These are phyloP conservation scores for Phasia obesa DNA, from an alignment of 2,888 invertebrate genomes.

Conservation along the genomic window DNA sequence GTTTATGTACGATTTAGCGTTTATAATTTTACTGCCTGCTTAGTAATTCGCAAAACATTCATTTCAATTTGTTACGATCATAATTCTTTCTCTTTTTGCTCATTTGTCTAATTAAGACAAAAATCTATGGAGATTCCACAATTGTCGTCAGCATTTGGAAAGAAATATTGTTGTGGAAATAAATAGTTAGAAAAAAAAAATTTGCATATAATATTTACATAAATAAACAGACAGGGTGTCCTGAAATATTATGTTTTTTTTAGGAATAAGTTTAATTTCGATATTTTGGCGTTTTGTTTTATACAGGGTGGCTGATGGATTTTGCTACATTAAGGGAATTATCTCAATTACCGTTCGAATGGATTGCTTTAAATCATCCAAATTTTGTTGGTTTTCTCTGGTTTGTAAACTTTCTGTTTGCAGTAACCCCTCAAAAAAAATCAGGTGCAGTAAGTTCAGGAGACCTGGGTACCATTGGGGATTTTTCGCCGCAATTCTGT, in stretches of 20 bases:
- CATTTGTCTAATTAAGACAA: background rate
- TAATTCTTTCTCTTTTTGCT: background rate
- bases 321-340: too few relatives aligned
- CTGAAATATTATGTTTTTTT: background rate
- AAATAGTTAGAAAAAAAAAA: background rate
- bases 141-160: background rate
- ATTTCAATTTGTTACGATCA: background rate
- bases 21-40: constrained; percentile 9
- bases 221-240: background rate
- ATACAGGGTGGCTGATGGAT: too few relatives aligned
- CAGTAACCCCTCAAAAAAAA: too few relatives aligned
- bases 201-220: background rate
- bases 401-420: too few relatives aligned
- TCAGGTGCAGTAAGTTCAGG: too few relatives aligned
- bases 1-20: background rate
- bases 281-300: too few relatives aligned
- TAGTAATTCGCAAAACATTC: background rate
- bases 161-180: background rate
- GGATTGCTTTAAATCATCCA: too few relatives aligned
- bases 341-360: too few relatives aligned
- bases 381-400: too few relatives aligned
- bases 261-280: too few relatives aligned
- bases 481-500: too few relatives aligned
- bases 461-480: too few relatives aligned
- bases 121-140: background rate